These are phyloP conservation scores for Lucilia sericata DNA, from an alignment of 1,140 invertebrate genomes.

Conservation along the genomic window DNA sequence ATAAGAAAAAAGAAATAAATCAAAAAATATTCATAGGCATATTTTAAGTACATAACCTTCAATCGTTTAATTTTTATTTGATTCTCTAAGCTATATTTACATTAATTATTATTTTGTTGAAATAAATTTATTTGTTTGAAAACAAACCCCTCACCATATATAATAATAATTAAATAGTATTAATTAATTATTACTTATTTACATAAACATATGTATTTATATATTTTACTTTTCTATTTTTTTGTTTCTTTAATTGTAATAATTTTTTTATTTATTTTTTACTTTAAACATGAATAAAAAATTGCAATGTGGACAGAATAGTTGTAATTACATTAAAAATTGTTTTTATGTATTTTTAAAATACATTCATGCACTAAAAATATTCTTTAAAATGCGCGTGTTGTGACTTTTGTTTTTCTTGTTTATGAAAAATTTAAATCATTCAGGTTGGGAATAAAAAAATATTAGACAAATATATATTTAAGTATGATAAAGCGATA, in stretches of 20 bases:
- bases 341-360: constrained; percentile 39
- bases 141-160: constrained; percentile 44
- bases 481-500: not conserved
- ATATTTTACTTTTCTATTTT: constrained; percentile 20
- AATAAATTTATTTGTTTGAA: constrained; percentile 34
- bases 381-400: not conserved
- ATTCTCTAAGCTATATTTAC: constrained; percentile 47
- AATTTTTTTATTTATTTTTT: constrained; percentile 38
- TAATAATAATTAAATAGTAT: constrained; percentile 45
- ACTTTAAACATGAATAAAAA: constrained; percentile 47
- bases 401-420: not conserved
- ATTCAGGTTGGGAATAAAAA: not conserved
- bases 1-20: constrained; percentile 23
- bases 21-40: constrained; percentile 34
- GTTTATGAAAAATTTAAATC: not conserved
- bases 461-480: not conserved
- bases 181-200: constrained; percentile 35
- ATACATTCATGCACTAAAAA: constrained; percentile 22
- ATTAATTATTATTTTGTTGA: constrained; percentile 17
- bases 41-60: not conserved
- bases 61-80: constrained; percentile 35
- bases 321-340: constrained; percentile 39
- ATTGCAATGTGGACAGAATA: constrained; percentile 49
- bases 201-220: not conserved
- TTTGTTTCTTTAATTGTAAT: constrained; percentile 40